phyloP scores from a whole-genome alignment of 2,888 invertebrate genomes.

The Hydroisotoma schaefferi region DNA sequence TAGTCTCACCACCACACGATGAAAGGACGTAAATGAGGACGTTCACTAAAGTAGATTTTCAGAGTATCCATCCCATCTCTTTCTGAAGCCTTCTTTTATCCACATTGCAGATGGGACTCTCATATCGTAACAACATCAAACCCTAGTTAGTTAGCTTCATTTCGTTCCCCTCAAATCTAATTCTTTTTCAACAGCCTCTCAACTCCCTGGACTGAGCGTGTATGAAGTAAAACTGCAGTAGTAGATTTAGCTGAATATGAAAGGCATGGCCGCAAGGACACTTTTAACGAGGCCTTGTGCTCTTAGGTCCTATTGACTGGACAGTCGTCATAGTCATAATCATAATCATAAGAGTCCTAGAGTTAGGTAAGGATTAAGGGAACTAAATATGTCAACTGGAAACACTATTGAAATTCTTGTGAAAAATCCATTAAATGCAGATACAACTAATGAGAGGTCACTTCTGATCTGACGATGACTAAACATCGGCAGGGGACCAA shows the following conservation, averaged over 20 bases:
- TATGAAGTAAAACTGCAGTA: too few relatives aligned
- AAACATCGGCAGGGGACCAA: constrained; percentile 4
- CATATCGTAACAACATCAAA: too few relatives aligned
- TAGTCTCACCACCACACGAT: too few relatives aligned
- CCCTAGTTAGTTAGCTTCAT: constrained; percentile 16
- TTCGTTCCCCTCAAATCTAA: constrained; percentile 15
- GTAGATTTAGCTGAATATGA: too few relatives aligned
- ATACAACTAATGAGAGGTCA: constrained; percentile 3
- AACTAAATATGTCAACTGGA: too few relatives aligned
- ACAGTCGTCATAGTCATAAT: too few relatives aligned
- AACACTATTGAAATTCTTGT: too few relatives aligned
- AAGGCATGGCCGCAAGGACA: not conserved
- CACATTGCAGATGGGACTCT: not conserved
- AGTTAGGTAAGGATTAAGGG: too few relatives aligned
- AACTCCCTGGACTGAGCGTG: too few relatives aligned
- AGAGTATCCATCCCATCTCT: not conserved
- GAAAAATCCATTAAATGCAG: too few relatives aligned
- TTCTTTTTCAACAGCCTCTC: constrained; percentile 11
- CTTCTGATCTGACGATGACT: constrained; percentile 4
- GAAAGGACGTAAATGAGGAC: constrained; percentile 30
- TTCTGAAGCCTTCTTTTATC: not conserved
- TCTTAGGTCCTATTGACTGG: too few relatives aligned
- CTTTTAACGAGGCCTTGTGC: not conserved
- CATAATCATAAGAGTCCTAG: too few relatives aligned
- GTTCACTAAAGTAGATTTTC: constrained; percentile 12